Conservation (phyloP, 2,113 vertebrate genomes). For the Gallinago paraguaiae region DNA sequence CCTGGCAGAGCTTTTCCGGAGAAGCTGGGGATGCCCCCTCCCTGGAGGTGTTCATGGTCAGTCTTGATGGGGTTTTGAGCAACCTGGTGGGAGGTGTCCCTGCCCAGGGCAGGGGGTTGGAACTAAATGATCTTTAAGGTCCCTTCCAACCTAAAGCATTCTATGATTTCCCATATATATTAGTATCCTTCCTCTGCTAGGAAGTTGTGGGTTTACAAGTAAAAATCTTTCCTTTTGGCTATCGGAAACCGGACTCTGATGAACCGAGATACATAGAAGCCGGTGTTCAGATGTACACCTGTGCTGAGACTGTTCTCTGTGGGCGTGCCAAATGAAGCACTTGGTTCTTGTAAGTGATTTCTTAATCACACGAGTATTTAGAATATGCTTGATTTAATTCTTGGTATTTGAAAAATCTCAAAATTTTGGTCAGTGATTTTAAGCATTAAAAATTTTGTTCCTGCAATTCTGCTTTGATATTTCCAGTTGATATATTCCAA, state of each 20-base stretch:
- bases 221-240: neutral
- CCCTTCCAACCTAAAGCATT: neutral
- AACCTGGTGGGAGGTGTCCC: neutral
- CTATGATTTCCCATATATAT: neutral
- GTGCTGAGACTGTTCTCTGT: neutral
- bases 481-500: neutral
- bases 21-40: neutral
- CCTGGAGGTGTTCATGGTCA: neutral
- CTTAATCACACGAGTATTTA: neutral
- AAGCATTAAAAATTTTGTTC: neutral
- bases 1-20: neutral
- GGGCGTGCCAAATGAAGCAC: neutral
- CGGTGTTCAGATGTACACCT: neutral
- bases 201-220: neutral
- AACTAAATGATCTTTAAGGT: neutral
- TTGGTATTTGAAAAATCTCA: slow-evolving; percentile 33
- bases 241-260: neutral
- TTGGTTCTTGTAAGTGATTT: neutral
- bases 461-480: neutral
- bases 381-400: neutral
- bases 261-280: neutral
- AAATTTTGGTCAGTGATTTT: slow-evolving; percentile 13
- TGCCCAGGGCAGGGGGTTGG: neutral
- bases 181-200: neutral
- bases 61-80: neutral